Conservation (phyloP, 2,113 vertebrate species). For the Ceratotherium simum region DNA sequence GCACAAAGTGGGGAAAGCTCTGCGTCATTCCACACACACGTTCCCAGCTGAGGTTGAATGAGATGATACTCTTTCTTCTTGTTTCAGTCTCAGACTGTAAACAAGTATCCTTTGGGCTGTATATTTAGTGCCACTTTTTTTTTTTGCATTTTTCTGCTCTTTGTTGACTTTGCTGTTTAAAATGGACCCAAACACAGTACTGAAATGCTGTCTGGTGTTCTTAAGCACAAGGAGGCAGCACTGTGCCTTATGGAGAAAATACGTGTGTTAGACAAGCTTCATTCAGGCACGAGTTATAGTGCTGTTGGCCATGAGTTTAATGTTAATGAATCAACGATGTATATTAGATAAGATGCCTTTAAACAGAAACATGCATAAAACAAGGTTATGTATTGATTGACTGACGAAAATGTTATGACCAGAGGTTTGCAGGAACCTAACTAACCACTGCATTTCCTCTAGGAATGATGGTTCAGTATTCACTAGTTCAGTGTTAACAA, state of each 20-base stretch:
- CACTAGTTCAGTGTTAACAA: neutral
- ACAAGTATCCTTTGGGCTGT: neutral
- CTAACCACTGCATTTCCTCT: neutral
- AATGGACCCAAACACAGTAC: neutral
- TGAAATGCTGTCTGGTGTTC: neutral
- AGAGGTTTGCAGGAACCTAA: neutral
- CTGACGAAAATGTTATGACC: neutral
- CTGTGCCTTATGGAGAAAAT: neutral
- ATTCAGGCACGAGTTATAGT: neutral
- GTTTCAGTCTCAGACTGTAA: neutral
- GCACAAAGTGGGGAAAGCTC: neutral
- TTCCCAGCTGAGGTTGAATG: neutral
- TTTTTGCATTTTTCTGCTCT: neutral
- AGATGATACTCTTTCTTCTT: neutral
- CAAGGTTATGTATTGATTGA: neutral
- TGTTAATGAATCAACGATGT: neutral
- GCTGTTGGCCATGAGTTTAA: neutral
- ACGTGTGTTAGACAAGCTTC: neutral
- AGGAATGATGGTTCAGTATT: neutral
- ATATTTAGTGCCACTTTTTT: neutral
- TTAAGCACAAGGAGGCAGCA: neutral
- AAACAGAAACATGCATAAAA: neutral
- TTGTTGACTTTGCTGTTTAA: neutral
- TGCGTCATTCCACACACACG: accelerated
- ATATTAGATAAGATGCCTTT: neutral